These are phyloP conservation scores for Shinisaurus crocodilurus DNA, from an alignment of 2,113 vertebrate species.

Conservation along the genomic window DNA sequence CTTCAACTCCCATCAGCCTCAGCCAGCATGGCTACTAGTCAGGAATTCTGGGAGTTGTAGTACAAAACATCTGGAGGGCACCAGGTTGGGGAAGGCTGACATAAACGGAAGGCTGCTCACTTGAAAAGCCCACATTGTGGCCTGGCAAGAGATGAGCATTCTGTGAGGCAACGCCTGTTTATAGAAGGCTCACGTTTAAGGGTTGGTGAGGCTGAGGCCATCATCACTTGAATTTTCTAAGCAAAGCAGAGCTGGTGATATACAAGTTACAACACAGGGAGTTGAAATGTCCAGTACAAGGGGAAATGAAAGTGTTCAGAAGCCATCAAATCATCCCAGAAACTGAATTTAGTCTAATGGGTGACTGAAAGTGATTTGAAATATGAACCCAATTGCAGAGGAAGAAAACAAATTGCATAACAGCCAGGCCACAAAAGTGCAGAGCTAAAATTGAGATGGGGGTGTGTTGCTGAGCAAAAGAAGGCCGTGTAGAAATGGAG, in stretches of 20 bases:
- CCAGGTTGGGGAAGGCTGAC: background rate
- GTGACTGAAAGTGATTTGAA: background rate
- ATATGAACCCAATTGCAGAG: background rate
- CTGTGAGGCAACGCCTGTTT: background rate
- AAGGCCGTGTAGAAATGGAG: background rate
- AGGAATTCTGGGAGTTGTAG: no score
- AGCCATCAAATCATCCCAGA: background rate
- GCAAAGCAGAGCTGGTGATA: background rate
- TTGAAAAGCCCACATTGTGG: background rate
- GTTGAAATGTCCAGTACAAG: background rate
- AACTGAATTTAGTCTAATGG: background rate
- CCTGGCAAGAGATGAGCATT: background rate
- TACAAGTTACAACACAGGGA: background rate
- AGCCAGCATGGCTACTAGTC: no score
- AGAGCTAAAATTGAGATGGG: background rate
- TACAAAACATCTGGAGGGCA: background rate
- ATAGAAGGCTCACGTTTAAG: background rate
- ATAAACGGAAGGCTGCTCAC: background rate
- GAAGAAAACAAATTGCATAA: background rate
- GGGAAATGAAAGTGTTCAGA: background rate
- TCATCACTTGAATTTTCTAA: conserved; percentile 20
- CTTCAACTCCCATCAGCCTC: no score
- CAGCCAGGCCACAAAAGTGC: background rate
- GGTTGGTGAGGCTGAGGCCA: conserved; percentile 21
- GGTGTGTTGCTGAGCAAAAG: background rate